Conservation (phyloP, 2,113 vertebrate species). For the Chloropsis hardwickii region DNA sequence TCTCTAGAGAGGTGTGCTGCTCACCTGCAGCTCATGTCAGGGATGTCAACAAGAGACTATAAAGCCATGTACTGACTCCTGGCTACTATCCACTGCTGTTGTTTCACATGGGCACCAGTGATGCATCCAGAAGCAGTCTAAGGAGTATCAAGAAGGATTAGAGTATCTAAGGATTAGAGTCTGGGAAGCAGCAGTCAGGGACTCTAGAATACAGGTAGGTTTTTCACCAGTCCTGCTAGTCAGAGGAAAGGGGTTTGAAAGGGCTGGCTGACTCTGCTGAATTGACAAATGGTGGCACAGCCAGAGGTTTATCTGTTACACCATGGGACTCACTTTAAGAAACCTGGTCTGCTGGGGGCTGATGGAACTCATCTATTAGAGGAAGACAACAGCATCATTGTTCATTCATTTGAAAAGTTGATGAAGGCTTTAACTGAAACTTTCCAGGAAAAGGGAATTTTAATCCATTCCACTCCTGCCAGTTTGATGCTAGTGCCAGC, state of each 20-base stretch:
- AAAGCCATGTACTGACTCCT: background rate
- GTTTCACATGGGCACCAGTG: background rate
- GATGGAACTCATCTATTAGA: background rate
- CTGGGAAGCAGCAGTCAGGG: background rate
- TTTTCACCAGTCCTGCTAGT: background rate
- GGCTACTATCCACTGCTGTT: accelerated
- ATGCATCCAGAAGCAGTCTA: background rate
- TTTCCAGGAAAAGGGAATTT: background rate
- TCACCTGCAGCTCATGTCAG: background rate
- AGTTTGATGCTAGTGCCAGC: background rate
- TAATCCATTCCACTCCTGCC: background rate
- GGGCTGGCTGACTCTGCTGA: background rate
- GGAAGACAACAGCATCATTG: background rate
- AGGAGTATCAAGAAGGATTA: background rate
- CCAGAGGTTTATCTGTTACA: background rate
- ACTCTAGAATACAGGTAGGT: background rate
- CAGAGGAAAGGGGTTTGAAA: background rate
- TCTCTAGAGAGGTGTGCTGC: background rate
- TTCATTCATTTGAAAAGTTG: background rate
- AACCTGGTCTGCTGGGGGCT: background rate
- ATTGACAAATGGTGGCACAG: background rate
- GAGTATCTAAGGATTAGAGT: background rate
- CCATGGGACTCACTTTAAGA: background rate
- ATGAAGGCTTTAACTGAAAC: background rate
- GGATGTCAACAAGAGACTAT: accelerated